Percentiles rank a stretch among this genome's conserved stretches.
Conservation (phyloP, 2,888 invertebrate species). For the Terebella lapidaria region DNA sequence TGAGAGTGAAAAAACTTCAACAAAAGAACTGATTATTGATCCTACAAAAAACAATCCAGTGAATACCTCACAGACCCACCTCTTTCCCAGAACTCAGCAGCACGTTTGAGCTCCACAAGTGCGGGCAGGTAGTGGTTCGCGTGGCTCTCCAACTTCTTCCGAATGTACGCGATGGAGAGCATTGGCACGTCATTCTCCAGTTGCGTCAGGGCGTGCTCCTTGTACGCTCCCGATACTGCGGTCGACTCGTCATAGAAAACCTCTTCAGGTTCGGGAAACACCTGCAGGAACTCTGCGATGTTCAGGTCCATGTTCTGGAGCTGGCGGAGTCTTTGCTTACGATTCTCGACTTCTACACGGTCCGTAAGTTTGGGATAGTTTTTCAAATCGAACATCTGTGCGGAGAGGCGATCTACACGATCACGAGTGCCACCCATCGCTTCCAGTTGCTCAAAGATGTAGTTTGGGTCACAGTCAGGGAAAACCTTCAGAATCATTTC, state of each 20-base stretch:
- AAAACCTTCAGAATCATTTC: constrained; percentile 36
- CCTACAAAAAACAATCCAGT: no score
- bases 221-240: constrained; percentile 33
- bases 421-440: constrained; percentile 24
- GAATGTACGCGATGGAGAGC: constrained; percentile 31
- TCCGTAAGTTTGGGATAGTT: constrained; percentile 39
- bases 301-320: constrained; percentile 25
- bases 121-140: constrained; percentile 33
- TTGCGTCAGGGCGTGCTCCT: constrained; percentile 29
- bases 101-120: constrained; percentile 26
- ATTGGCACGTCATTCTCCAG: constrained; percentile 34
- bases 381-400: constrained; percentile 33
- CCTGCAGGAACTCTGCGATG: constrained; percentile 35
- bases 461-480: constrained; percentile 46
- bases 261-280: constrained; percentile 39
- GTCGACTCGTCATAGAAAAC: constrained; percentile 32
- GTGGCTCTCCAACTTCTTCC: constrained; percentile 28
- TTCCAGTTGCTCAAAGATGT: constrained; percentile 34
- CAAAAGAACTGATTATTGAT: no score
- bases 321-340: constrained; percentile 21
- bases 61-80: no score
- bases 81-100: constrained; percentile 5
- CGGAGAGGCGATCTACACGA: constrained; percentile 30
- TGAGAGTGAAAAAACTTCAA: no score
- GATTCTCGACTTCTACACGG: constrained; percentile 22